Evolutionary conservation across 35 echinoderm and acorn worm genomes (phyloP).

Genomic region (Anneissia japonica): DNA sequence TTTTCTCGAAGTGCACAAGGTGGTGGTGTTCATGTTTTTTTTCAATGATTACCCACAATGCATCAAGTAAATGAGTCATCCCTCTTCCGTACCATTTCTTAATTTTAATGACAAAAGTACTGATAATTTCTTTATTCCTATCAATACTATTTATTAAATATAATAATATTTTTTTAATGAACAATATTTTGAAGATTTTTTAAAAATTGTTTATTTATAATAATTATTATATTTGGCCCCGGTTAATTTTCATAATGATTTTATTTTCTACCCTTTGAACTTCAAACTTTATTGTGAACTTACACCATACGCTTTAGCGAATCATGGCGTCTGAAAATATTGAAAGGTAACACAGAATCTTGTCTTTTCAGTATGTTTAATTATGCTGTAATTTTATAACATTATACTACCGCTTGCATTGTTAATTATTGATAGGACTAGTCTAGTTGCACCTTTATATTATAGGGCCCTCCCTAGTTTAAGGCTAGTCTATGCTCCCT

Average conservation of each 20-base stretch:
- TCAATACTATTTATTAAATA: neutral
- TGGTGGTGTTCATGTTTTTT: too few species aligned
- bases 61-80: neutral
- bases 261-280: too few species aligned
- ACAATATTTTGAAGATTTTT: neutral
- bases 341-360: neutral
- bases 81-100: neutral
- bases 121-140: neutral
- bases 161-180: neutral
- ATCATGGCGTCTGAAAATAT: neutral
- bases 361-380: neutral
- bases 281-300: neutral
- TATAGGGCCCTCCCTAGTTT: too few species aligned
- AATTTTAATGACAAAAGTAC: neutral
- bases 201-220: neutral
- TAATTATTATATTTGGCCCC: neutral
- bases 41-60: neutral
- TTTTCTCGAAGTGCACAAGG: neutral
- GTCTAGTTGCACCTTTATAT: too few species aligned
- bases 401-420: too few species aligned
- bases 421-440: too few species aligned
- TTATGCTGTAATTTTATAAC: too few species aligned
- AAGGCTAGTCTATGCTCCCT: too few species aligned
- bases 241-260: too few species aligned
- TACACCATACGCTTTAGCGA: neutral